phyloP scores from a whole-genome alignment of 2,797 vertebrate genomes.

The Gallirallus australis region DNA sequence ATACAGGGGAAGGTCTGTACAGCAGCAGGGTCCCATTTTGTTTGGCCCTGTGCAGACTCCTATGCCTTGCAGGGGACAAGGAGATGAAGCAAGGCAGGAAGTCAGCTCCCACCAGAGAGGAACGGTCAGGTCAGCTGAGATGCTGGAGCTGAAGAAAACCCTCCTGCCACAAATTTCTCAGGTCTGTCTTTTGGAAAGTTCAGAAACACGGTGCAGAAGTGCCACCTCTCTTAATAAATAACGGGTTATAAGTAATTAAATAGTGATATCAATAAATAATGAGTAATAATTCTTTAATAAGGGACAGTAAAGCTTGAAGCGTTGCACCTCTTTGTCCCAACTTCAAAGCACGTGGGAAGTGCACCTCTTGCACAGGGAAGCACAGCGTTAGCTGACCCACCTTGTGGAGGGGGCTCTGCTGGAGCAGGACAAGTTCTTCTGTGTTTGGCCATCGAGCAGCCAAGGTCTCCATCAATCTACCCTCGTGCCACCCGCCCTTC shows the following conservation, averaged over 20 bases:
- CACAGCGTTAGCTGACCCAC: neutral
- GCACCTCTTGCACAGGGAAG: neutral
- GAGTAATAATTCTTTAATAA: neutral
- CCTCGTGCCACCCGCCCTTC: rapidly evolving
- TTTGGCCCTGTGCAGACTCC: neutral
- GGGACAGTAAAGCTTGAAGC: neutral
- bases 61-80: neutral
- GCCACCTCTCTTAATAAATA: neutral
- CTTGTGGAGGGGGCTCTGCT: neutral
- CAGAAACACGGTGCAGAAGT: neutral
- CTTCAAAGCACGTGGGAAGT: neutral
- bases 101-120: neutral
- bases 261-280: neutral
- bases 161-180: neutral
- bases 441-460: neutral
- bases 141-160: neutral
- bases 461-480: neutral
- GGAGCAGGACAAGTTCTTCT: neutral
- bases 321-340: neutral
- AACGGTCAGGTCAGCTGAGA: neutral
- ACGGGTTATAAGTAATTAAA: neutral
- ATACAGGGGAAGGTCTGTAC: neutral
- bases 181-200: neutral
- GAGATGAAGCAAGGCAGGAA: neutral
- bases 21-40: neutral